Evolutionary conservation across 2,797 vertebrate species (phyloP).

Genomic region (Galago senegalensis): DNA sequence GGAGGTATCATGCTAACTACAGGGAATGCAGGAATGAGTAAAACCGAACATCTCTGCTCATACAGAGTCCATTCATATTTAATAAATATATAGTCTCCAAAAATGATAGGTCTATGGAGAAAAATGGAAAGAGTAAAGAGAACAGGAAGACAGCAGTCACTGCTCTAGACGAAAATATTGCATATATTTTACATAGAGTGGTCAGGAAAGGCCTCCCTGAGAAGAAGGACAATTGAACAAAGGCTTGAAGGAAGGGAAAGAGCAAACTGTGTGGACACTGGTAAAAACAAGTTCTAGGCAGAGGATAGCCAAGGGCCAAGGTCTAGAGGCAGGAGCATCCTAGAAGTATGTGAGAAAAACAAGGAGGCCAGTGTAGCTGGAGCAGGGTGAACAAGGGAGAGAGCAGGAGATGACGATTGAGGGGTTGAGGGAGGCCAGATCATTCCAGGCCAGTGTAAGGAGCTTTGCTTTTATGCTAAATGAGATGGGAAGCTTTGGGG

Average conservation of each 20-base stretch:
- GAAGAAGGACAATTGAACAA: neutral
- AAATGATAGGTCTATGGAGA: neutral
- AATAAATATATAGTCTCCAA: neutral
- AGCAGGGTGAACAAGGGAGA: neutral
- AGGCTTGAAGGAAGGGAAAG: neutral
- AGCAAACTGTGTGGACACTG: neutral
- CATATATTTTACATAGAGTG: neutral
- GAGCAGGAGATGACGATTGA: neutral
- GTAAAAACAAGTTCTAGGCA: neutral
- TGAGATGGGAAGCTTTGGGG: neutral
- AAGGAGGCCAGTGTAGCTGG: neutral
- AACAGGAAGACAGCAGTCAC: accelerated
- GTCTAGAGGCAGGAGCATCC: neutral
- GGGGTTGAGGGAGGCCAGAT: neutral
- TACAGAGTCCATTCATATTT: neutral
- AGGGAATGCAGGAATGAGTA: neutral
- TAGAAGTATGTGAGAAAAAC: neutral
- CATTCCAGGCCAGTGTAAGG: neutral
- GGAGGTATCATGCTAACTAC: neutral
- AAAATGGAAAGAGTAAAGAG: neutral
- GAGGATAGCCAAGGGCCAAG: neutral
- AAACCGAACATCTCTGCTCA: neutral
- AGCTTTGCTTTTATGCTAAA: neutral
- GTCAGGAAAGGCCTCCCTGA: neutral
- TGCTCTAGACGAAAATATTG: neutral